Conservation (phyloP, 2,888 invertebrate genomes). For the Ypsolopha scabrella region DNA sequence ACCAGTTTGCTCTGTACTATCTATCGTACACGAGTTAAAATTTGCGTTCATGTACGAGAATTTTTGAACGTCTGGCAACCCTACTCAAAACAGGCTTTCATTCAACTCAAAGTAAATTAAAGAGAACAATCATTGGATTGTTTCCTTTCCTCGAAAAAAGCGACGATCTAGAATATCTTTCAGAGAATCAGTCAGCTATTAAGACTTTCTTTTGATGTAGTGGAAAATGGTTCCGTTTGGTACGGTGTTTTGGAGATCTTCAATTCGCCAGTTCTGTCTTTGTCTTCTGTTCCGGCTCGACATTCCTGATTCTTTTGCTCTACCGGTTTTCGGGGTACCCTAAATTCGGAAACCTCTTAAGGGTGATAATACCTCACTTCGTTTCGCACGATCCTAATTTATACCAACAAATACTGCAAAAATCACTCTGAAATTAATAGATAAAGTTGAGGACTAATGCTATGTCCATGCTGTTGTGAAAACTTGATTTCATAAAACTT, state of each 20-base stretch:
- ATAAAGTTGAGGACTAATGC: too few species aligned
- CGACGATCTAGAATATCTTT: neutral
- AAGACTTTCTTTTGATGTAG: slow-evolving; percentile 2
- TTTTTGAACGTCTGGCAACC: too few species aligned
- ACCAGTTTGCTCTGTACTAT: too few species aligned
- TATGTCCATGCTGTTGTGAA: too few species aligned
- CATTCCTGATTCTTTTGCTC: slow-evolving; percentile 25
- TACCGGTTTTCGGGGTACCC: slow-evolving; percentile 28
- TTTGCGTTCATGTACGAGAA: too few species aligned
- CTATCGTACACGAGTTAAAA: too few species aligned
- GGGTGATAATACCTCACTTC: too few species aligned
- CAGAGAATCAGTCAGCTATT: slow-evolving; percentile 1
- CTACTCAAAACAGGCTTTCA: neutral
- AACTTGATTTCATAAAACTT: too few species aligned
- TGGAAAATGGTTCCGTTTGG: slow-evolving; percentile 4
- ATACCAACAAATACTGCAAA: too few species aligned
- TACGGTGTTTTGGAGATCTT: slow-evolving; percentile 8
- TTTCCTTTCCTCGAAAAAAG: neutral
- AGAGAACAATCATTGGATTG: neutral
- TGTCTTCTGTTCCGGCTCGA: slow-evolving; percentile 35
- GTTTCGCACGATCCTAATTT: too few species aligned
- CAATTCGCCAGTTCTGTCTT: slow-evolving; percentile 33
- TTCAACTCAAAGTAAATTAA: neutral
- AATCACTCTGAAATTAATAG: too few species aligned
- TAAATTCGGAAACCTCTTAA: too few species aligned